These are phyloP conservation scores for Myioborus melanocephalus DNA, from an alignment of 2,797 vertebrate genomes.

Conservation along the genomic window DNA sequence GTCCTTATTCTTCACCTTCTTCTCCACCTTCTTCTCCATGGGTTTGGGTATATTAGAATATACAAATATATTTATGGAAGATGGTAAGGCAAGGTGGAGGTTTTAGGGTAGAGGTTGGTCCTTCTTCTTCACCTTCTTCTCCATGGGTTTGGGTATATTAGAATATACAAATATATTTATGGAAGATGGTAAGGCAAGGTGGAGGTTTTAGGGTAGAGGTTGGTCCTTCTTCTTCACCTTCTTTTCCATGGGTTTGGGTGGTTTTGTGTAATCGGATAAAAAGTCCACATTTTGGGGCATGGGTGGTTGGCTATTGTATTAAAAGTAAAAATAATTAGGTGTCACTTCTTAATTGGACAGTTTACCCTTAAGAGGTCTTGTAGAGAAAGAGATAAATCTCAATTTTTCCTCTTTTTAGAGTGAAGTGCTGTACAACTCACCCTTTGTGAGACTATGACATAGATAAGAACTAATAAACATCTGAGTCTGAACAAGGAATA, in stretches of 20 bases:
- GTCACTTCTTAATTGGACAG: background rate
- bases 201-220: background rate
- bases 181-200: background rate
- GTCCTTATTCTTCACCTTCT: background rate
- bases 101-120: background rate
- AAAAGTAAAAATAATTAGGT: background rate
- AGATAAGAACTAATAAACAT: background rate
- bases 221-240: background rate
- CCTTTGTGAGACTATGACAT: background rate
- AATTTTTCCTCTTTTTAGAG: background rate
- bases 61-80: background rate
- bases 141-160: no score
- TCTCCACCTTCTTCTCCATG: background rate
- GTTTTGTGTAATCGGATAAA: background rate
- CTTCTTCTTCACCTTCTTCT: background rate
- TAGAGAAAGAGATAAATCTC: background rate
- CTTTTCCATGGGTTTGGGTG: no score
- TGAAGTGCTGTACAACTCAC: background rate
- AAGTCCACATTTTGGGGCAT: fast-evolving
- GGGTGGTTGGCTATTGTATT: background rate
- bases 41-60: background rate
- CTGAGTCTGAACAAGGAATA: background rate
- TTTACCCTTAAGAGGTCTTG: background rate
- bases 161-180: background rate
- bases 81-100: background rate